A percentile compares a stretch with the other conserved stretches of the same genome.
phyloP scores from a whole-genome alignment of 2,888 invertebrate species.

The Patella pellucida region DNA sequence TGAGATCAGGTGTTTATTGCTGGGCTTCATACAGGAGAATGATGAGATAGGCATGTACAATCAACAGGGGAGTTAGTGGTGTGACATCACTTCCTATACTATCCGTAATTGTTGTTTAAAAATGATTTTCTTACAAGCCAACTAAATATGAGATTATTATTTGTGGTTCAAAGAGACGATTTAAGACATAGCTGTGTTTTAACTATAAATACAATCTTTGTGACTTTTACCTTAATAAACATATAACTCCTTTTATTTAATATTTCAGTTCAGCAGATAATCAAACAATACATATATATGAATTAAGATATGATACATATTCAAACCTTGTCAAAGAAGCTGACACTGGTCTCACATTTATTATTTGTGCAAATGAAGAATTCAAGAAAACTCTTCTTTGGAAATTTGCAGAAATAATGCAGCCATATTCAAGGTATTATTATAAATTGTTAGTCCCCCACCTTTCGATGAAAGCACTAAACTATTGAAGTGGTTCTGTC shows the following conservation, averaged over 20 bases:
- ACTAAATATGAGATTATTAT: too few relatives aligned
- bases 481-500: too few relatives aligned
- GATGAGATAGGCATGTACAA: too few relatives aligned
- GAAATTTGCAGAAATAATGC: slow-evolving; percentile 92
- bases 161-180: too few relatives aligned
- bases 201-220: background rate
- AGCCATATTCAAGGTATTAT: slow-evolving; percentile 92
- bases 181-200: background rate
- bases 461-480: too few relatives aligned
- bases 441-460: too few relatives aligned
- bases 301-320: slow-evolving; percentile 93
- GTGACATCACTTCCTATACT: too few relatives aligned
- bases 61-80: too few relatives aligned
- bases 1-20: too few relatives aligned
- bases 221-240: background rate
- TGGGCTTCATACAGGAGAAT: too few relatives aligned
- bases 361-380: slow-evolving; percentile 90
- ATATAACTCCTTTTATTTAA: background rate
- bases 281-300: slow-evolving; percentile 78
- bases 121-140: too few relatives aligned
- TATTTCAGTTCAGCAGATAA: slow-evolving; percentile 51
- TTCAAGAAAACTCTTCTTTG: slow-evolving; percentile 88
- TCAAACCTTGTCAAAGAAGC: slow-evolving; percentile 91
- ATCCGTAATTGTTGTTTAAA: too few relatives aligned
- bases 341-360: slow-evolving; percentile 95